Conservation (phyloP, 2,113 vertebrate genomes). For the Leptobrachium ailaonicum region DNA sequence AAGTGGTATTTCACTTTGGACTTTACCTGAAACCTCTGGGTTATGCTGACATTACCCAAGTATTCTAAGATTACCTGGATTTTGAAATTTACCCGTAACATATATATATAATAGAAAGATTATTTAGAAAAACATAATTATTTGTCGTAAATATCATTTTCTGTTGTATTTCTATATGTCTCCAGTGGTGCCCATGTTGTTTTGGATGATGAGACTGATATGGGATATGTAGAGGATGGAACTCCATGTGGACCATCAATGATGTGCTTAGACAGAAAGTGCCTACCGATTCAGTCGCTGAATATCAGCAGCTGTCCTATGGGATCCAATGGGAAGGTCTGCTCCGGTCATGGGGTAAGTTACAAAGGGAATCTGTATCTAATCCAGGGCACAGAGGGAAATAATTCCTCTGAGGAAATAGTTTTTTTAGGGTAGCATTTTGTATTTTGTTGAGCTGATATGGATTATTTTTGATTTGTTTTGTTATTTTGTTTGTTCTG, state of each 20-base stretch:
- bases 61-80: too few species aligned
- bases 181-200: constrained; percentile 90
- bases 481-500: neutral
- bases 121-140: too few species aligned
- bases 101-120: too few species aligned
- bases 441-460: neutral
- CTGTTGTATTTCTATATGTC: constrained; percentile 20
- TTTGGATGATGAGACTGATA: constrained; percentile 93
- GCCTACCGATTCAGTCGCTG: constrained; percentile 92
- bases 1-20: too few species aligned
- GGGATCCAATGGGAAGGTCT: constrained; percentile 88
- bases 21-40: too few species aligned
- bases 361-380: neutral
- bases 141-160: too few species aligned
- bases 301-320: constrained; percentile 93
- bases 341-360: constrained; percentile 96
- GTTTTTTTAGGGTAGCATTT: neutral
- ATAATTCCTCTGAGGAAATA: too few species aligned
- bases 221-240: constrained; percentile 97
- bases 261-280: constrained; percentile 98
- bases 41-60: too few species aligned
- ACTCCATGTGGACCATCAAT: constrained; percentile 95
- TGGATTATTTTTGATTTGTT: neutral
- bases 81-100: too few species aligned
- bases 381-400: neutral